phyloP scores from a whole-genome alignment of 2,113 vertebrate genomes.

The Semnornis frantzii region DNA sequence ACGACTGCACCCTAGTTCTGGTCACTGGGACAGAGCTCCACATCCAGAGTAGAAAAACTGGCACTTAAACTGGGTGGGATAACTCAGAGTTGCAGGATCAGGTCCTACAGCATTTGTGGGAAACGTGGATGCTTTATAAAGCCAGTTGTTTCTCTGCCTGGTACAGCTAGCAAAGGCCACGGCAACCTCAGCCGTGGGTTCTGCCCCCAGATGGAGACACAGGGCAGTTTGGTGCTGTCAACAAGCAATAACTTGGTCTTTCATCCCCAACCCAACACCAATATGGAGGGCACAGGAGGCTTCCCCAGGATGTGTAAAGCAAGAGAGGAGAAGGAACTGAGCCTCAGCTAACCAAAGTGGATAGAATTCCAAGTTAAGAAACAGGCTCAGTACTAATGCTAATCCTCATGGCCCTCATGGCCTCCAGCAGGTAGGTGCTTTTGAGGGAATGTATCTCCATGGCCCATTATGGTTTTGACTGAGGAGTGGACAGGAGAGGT shows the following conservation, averaged over 20 bases:
- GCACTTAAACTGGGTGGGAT: background rate
- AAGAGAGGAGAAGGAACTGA: background rate
- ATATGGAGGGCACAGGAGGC: background rate
- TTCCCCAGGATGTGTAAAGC: background rate
- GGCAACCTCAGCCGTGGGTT: background rate
- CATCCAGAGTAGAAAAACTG: background rate
- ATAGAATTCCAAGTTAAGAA: background rate
- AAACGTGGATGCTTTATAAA: background rate
- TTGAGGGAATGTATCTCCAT: background rate
- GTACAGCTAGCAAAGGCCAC: background rate
- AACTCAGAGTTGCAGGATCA: background rate
- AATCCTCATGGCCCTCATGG: background rate
- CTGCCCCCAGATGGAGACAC: fast-evolving
- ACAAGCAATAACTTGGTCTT: background rate
- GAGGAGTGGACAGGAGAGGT: background rate
- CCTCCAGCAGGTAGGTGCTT: background rate
- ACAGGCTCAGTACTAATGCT: background rate
- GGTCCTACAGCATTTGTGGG: background rate
- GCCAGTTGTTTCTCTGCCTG: background rate
- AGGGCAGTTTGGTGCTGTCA: background rate
- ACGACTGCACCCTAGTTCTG: background rate
- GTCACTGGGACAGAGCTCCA: background rate
- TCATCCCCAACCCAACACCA: background rate
- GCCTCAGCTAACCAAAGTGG: background rate
- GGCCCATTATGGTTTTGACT: background rate